Evolutionary conservation across 1,140 invertebrate species (phyloP).

Genomic region (Ephestia elutella): DNA sequence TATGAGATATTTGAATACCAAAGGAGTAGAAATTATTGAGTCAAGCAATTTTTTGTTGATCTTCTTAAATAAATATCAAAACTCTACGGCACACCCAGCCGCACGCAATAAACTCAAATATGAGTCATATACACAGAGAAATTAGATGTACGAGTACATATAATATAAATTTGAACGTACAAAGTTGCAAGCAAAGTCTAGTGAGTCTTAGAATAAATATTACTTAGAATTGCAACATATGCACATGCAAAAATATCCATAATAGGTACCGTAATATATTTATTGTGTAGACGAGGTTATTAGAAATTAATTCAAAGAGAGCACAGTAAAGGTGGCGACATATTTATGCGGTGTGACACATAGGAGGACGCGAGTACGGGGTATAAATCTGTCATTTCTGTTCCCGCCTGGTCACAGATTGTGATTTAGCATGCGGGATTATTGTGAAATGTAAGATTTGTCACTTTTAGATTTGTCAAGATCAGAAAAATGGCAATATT

Average conservation of each 20-base stretch:
- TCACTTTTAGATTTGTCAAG: not conserved
- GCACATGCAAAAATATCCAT: not conserved
- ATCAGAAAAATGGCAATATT: not conserved
- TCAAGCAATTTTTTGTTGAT: no score
- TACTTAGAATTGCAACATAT: not conserved
- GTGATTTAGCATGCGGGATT: constrained; percentile 44
- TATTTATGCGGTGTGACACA: constrained; percentile 63
- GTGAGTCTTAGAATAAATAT: no score
- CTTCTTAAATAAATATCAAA: no score
- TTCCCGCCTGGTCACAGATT: constrained; percentile 63
- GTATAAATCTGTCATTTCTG: constrained; percentile 64
- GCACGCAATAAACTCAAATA: no score
- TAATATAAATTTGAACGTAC: no score
- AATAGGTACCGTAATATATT: no score
- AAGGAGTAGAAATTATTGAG: no score
- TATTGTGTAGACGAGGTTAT: constrained; percentile 22
- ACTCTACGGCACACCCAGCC: no score
- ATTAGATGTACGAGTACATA: no score
- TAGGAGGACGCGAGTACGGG: constrained; percentile 52
- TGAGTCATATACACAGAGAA: no score
- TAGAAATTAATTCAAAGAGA: constrained; percentile 33
- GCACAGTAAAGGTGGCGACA: constrained; percentile 51
- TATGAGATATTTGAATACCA: no score
- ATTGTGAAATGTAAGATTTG: not conserved
- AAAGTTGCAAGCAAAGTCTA: not conserved